phyloP scores from a whole-genome alignment of 1,140 invertebrate species.

The Macrocentrus cingulum region DNA sequence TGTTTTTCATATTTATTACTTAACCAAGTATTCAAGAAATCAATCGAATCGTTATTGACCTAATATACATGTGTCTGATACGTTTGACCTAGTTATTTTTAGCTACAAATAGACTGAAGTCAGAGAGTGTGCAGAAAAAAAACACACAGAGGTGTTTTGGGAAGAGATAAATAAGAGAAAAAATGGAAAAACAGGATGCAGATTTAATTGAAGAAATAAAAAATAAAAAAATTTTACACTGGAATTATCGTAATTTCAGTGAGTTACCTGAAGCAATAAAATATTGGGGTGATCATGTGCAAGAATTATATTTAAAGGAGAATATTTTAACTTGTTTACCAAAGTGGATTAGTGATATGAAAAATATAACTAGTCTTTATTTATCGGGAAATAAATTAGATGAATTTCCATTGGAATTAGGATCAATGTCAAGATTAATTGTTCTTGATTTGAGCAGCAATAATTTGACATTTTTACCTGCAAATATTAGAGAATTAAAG shows the following conservation, averaged over 20 bases:
- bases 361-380: slow-evolving; percentile 47
- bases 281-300: slow-evolving; percentile 34
- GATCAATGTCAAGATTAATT: slow-evolving; percentile 35
- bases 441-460: slow-evolving; percentile 47
- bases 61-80: not conserved
- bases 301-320: slow-evolving; percentile 49
- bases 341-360: slow-evolving; percentile 41
- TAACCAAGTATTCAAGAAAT: too few species aligned
- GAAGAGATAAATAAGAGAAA: too few species aligned
- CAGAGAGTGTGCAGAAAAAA: too few species aligned
- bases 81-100: slow-evolving; percentile 1
- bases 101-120: not conserved
- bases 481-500: slow-evolving; percentile 33
- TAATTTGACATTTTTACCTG: slow-evolving; percentile 34
- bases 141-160: too few species aligned
- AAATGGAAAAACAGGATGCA: slow-evolving; percentile 4
- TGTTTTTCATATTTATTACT: too few species aligned
- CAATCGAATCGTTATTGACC: too few species aligned
- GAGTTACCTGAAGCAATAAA: slow-evolving; percentile 41
- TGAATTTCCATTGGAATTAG: slow-evolving; percentile 37
- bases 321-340: slow-evolving; percentile 44
- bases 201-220: slow-evolving; percentile 42
- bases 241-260: slow-evolving; percentile 44
- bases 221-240: slow-evolving; percentile 44
- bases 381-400: slow-evolving; percentile 43